Base-by-base conservation (phyloP, 2,888 invertebrate species). In the Eustalomyia histrio region DNA sequence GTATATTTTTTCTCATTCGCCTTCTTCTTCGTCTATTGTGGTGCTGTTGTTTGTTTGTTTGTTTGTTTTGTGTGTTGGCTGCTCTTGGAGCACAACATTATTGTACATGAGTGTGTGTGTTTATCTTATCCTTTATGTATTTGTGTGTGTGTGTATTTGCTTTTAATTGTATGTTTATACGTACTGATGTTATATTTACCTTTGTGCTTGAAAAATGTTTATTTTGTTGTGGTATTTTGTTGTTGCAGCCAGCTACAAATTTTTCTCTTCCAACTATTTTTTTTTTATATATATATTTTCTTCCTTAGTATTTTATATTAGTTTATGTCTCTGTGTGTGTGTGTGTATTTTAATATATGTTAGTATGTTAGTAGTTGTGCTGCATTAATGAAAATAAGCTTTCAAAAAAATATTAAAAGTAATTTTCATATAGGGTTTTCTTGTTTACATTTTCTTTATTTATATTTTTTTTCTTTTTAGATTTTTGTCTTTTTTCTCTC, bases 171-270 rank as follows among this genome's bases (percentile, higher is more conserved):
- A 17, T 69, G 52, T 35, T 8, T 18, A 47, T 9, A n/a, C n/a
- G n/a, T n/a, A 5, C 29, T 8, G 47, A 50, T 47, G 16, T 43
- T 63, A 21, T 43, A 21, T 21, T 61, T 68, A 61, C 47, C 52
- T 79, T 55, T 72, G 65, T 39, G 53, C 61, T 72, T 24, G n/a
- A 17, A 43, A 75, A 69, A n/a, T 50, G 55, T 61, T 67, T 50
- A 50, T 75, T 73, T 76, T 63, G 58, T 76, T 80, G 72, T 73
- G 72, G 76, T 72, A 60, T 67, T 63, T 60, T 68, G 80, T 60
- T 68, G 80, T 74, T 80, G 64, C 73, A 73, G 61, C 47, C 29
- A 63, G 14, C 43, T n/a, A 47, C 43, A 47, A 43, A n/a, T n/a
- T 61, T 50, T 18, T 61, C 18, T 53, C 58, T 47, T 64, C 16